Evolutionary conservation across 2,888 invertebrate species (phyloP).

Genomic region (Drosophila neonasuta): DNA sequence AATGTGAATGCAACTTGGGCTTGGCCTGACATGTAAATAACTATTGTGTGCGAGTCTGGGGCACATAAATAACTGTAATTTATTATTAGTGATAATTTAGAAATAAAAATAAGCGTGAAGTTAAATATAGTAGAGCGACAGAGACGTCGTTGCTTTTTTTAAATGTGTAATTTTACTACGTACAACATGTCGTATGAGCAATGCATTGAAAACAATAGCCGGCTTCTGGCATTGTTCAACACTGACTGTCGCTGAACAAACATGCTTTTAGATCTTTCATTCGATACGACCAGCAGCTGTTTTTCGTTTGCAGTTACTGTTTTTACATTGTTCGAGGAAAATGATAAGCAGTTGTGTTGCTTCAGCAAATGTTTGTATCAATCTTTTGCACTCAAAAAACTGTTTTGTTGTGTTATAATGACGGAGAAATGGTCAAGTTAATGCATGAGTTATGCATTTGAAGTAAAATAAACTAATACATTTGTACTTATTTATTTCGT

Average conservation of each 20-base stretch:
- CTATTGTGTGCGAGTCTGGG: conserved; percentile 19
- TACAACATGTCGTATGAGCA: not conserved
- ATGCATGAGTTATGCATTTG: too few relatives aligned
- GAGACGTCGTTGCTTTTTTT: not conserved
- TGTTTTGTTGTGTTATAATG: too few relatives aligned
- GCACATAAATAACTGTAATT: conserved; percentile 20
- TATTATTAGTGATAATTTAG: conserved; percentile 16
- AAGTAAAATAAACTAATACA: too few relatives aligned
- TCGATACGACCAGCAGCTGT: conserved; percentile 4
- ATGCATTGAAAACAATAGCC: not conserved
- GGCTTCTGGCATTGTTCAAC: conserved; percentile 1
- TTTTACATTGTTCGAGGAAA: not conserved
- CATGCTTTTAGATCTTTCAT: not conserved
- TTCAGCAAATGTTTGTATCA: too few relatives aligned
- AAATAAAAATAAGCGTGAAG: not conserved
- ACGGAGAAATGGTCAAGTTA: too few relatives aligned
- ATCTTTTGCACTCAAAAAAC: too few relatives aligned
- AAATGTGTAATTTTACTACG: not conserved
- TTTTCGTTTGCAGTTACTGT: not conserved
- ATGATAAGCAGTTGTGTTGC: conserved; percentile 1
- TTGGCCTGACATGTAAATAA: not conserved
- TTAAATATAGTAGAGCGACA: not conserved
- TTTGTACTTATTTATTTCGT: too few relatives aligned
- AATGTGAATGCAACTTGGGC: conserved; percentile 3
- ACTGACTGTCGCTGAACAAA: not conserved